These are phyloP conservation scores for Cyclopterus lumpus DNA, from an alignment of 2,797 vertebrate species.

Conservation along the genomic window DNA sequence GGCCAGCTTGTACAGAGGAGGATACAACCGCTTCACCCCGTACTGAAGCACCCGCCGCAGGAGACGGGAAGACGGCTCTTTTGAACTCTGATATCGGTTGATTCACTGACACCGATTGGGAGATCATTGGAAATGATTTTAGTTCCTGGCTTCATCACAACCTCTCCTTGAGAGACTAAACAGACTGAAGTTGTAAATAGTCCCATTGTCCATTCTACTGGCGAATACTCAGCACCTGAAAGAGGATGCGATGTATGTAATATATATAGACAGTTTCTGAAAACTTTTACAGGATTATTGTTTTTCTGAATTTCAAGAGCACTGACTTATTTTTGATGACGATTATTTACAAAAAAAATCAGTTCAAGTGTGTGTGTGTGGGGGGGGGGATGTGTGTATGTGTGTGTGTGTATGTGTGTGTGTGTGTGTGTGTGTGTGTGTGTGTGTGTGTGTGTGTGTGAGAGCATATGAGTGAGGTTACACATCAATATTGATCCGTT, in stretches of 20 bases:
- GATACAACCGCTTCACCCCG: constrained; percentile 88
- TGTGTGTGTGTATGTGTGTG: constrained; percentile 38
- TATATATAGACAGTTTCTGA: constrained; percentile 63
- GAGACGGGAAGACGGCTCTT: neutral
- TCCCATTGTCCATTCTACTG: constrained; percentile 53
- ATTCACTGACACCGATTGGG: constrained; percentile 52
- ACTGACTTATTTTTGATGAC: constrained; percentile 59
- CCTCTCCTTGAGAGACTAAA: constrained; percentile 58
- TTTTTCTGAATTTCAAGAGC: constrained; percentile 47
- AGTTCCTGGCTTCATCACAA: constrained; percentile 33
- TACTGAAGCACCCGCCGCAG: constrained; percentile 73
- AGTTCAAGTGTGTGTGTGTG: constrained; percentile 35
- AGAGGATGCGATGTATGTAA: constrained; percentile 58
- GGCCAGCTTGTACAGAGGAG: constrained; percentile 89
- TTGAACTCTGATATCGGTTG: constrained; percentile 45
- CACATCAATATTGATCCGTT: constrained; percentile 37
- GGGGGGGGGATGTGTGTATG: constrained; percentile 39
- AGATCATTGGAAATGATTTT: constrained; percentile 50
- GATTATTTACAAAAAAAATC: constrained; percentile 40
- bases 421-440: constrained; percentile 37
- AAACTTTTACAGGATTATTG: constrained; percentile 45
- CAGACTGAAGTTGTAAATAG: constrained; percentile 75
- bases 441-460: constrained; percentile 29
- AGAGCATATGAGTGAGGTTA: constrained; percentile 39
- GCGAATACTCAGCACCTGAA: constrained; percentile 34